Conservation (phyloP, 2,888 invertebrate genomes). For the Bellardia bayeri region DNA sequence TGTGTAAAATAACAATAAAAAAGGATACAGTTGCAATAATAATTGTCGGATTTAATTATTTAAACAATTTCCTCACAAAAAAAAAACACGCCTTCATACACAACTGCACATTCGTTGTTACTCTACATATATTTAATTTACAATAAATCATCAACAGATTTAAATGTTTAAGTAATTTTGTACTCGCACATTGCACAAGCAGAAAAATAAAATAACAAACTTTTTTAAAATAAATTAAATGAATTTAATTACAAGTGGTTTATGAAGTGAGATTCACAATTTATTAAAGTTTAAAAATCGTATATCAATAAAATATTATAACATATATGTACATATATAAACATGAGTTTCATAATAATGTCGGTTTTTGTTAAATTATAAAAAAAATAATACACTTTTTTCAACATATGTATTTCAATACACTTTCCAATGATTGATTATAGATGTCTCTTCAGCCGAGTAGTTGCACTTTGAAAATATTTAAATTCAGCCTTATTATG, state of each 20-base stretch:
- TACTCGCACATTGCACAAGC: constrained; percentile 45
- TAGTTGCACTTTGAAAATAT: too few relatives aligned
- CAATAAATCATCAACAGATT: constrained; percentile 77
- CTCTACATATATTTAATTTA: constrained; percentile 59
- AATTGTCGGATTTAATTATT: constrained; percentile 79
- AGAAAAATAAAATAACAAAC: constrained; percentile 27
- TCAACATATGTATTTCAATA: too few relatives aligned
- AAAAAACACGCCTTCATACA: not conserved
- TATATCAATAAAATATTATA: not conserved
- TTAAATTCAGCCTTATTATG: too few relatives aligned
- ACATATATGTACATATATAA: not conserved
- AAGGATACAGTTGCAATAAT: constrained; percentile 73
- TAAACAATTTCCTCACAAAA: constrained; percentile 75
- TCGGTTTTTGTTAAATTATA: too few relatives aligned
- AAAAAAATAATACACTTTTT: too few relatives aligned
- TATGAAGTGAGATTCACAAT: constrained; percentile 26
- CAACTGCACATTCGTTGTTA: constrained; percentile 47
- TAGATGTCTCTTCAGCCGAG: too few relatives aligned
- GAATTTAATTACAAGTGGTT: constrained; percentile 77
- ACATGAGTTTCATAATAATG: too few relatives aligned
- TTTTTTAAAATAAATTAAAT: constrained; percentile 75
- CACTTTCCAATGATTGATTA: too few relatives aligned
- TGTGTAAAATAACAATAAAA: constrained; percentile 66
- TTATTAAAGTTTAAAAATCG: not conserved
- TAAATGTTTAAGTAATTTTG: constrained; percentile 65